Evolutionary conservation across 2,797 vertebrate species (phyloP).

Genomic region (Karalla daura): DNA sequence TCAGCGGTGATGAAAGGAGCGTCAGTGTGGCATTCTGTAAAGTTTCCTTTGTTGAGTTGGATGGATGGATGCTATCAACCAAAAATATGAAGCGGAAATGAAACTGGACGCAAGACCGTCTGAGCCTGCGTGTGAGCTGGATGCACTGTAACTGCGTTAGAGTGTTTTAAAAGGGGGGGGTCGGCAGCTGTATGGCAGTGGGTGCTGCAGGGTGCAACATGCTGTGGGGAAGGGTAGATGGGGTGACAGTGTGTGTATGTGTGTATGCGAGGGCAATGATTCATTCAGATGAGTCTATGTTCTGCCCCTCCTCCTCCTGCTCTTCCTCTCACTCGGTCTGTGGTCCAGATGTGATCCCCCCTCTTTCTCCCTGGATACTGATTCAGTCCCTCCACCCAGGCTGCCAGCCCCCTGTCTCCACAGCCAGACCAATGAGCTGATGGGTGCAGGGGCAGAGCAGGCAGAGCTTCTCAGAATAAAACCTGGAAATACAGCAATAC

Average conservation of each 20-base stretch:
- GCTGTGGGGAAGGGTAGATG: slow-evolving; percentile 73
- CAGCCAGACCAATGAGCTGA: slow-evolving; percentile 42
- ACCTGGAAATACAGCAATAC: slow-evolving; percentile 37
- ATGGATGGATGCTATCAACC: slow-evolving; percentile 10
- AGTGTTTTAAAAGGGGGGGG: slow-evolving; percentile 29
- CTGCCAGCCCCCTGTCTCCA: slow-evolving; percentile 32
- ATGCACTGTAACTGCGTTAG: slow-evolving; percentile 23
- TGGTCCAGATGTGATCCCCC: slow-evolving; percentile 76
- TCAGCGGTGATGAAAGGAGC: slow-evolving; percentile 22
- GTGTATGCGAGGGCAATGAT: slow-evolving; percentile 59
- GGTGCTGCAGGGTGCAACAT: slow-evolving; percentile 66
- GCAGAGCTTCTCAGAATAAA: slow-evolving; percentile 29
- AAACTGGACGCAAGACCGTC: slow-evolving; percentile 33
- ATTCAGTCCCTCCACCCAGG: slow-evolving; percentile 55
- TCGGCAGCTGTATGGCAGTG: slow-evolving; percentile 64
- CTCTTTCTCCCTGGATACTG: slow-evolving; percentile 74
- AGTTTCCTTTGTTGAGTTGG: slow-evolving; percentile 17
- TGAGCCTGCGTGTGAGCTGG: slow-evolving; percentile 28
- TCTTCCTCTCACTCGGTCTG: slow-evolving; percentile 58
- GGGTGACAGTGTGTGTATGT: slow-evolving; percentile 46
- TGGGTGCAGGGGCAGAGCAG: slow-evolving; percentile 30
- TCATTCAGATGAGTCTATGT: slow-evolving; percentile 69
- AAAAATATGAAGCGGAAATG: slow-evolving; percentile 32
- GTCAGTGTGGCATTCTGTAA: slow-evolving; percentile 28
- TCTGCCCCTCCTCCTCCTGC: slow-evolving; percentile 41